Base-by-base conservation (phyloP, 2,888 invertebrate species). In the Mythimna loreyi region DNA sequence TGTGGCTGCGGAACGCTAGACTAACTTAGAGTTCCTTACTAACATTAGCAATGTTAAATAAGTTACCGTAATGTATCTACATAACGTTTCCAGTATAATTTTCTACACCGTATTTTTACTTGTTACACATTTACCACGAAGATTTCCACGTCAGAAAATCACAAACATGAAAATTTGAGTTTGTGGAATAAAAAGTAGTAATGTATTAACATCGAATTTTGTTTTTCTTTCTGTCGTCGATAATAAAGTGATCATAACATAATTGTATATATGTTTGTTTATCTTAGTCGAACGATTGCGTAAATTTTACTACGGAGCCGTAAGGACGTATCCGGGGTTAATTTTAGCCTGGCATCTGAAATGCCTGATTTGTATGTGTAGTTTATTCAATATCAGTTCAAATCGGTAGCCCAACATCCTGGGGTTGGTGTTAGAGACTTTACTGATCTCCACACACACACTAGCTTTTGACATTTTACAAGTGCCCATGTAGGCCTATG, bases 11-110 rank as follows among this genome's bases (percentile, higher is more conserved):
- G 47, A 55, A 55, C 19, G n/a, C 13, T 7, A 33, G 33, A 36
- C 28, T 28, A 36, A 50, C 21, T 72, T 50, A 62, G 25, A 47
- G 47, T 30, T 40, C 40, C 40, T 6, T 45, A 19, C 3, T 23
- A 36, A 11, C 16, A 47, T 30, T 56, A 30, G 30, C 50, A 33
- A 65, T 21, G 64, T 64, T 57, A 7, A 36, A 62, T 55, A 67
- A 63, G 49, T 63, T 47, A 49, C 8, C 45, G 8, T 13, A 64
- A 72, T 33, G 21, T 43, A 25, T 25, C 3, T 56, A 40, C 2
- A 6, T 49, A 25, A 50, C 25, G 21, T 43, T 23, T 16, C 5
- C n/a, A 57, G 1, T n/a, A n/a, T n/a, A 19, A 43, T 1, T n/a
- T 6, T 43, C 11, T 57, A 19, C 0, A 9, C 19, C 21, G 0